These are phyloP conservation scores for Rhyacophila evoluta DNA, from an alignment of 2,888 invertebrate species.

Conservation along the genomic window DNA sequence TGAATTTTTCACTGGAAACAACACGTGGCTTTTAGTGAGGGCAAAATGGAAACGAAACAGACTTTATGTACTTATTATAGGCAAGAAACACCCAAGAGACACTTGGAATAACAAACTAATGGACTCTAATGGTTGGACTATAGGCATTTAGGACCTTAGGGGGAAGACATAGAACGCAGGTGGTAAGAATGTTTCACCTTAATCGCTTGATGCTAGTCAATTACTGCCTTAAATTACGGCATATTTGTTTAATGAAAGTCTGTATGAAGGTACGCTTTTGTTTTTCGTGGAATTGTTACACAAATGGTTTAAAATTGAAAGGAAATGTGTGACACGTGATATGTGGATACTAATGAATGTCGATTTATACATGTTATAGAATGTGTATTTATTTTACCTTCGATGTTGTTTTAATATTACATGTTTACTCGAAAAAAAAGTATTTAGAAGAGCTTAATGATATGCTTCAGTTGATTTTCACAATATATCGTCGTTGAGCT, in stretches of 20 bases:
- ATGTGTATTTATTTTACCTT: background rate
- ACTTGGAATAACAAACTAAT: conserved; percentile 37
- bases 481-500: no score
- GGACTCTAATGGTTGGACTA: conserved; percentile 41
- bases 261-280: background rate
- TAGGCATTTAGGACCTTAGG: conserved; percentile 16
- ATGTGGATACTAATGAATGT: background rate
- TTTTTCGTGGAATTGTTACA: background rate
- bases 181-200: background rate
- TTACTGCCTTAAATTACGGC: background rate
- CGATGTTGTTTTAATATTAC: background rate
- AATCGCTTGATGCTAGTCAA: conserved; percentile 9
- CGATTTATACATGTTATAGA: background rate
- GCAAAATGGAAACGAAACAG: background rate
- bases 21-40: conserved; percentile 25
- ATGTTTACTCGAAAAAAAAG: no score
- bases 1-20: conserved; percentile 10
- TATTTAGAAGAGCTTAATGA: no score
- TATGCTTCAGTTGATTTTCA: no score
- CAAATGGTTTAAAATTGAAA: background rate
- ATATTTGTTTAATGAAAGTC: background rate
- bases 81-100: conserved; percentile 39
- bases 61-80: conserved; percentile 7
- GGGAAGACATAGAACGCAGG: background rate
- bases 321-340: background rate